Evolutionary conservation across 53 echinoderm and acorn worm genomes (phyloP), one percentile per base, ranked within the genome.

Genomic region (Patiria pectinifera): DNA sequence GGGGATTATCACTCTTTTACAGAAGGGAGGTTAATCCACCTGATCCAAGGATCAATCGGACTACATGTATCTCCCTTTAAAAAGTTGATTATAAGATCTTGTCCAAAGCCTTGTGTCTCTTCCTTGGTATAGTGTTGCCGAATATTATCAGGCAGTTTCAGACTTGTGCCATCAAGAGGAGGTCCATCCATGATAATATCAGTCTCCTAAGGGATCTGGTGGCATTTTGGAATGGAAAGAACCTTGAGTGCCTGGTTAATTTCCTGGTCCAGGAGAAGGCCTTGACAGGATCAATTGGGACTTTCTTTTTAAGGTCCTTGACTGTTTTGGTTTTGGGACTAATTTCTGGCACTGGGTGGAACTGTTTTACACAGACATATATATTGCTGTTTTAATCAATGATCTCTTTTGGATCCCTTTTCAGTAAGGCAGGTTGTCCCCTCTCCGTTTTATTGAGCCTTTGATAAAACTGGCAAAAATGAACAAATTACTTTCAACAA

Each of bases 11-110:
- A 94, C 94, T 11, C 45, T 94, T 18, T 49, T 94, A 60, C 9
- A 80, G 80, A 25, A 82, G 48, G 83, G 62, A 14, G 47, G 94
- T 79, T 8, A 82, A 87, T n/a, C 71, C 23, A 6, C 59, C 21
- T 19, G 3, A 43, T 5, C 74, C 91, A 1, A 0, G 45, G 14
- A 91, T 91, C 46, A 85, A 85, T 86, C 45, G 94, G 4, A 91
- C 94, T 6, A n/a, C n/a, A n/a, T n/a, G n/a, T n/a, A 91, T 94
- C 35, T 79, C 86, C 49, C 91, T 94, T 6, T 44, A 91, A 0
- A 91, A 94, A 69, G 77, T 80, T 1, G 94, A 94, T 58, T 91
- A 86, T 35, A 86, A 94, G 79, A 77, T 91, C 10, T 48, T 94
- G 1, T 62, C 6, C 0, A 35, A 35, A 35, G 35, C 35, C 35